Percentiles rank a stretch among this genome's conserved stretches.
Conservation (phyloP, 2,797 vertebrate species). For the Microctenopoma stevenorrisi region DNA sequence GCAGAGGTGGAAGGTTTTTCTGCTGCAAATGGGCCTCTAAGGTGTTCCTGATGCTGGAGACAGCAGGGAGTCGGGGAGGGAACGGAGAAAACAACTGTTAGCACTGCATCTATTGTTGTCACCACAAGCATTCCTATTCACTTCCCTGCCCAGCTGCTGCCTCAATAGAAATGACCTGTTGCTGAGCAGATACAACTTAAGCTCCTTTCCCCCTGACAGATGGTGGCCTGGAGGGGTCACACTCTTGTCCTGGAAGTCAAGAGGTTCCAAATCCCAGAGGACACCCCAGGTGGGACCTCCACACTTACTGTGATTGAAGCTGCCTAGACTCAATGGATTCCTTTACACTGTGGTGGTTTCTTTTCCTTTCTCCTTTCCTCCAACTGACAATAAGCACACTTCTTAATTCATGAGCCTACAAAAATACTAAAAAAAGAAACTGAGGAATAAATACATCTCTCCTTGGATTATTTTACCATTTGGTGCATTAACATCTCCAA, state of each 20-base stretch:
- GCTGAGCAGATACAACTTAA: slow-evolving; percentile 52
- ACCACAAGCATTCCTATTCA: slow-evolving; percentile 65
- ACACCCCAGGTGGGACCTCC: slow-evolving; percentile 47
- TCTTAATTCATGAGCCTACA: slow-evolving; percentile 1
- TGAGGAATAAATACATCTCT: background rate
- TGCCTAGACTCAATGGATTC: slow-evolving; percentile 57
- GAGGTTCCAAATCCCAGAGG: slow-evolving; percentile 63
- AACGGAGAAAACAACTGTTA: slow-evolving; percentile 68
- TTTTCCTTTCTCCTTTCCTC: background rate
- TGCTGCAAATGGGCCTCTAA: slow-evolving; percentile 72
- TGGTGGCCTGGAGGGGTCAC: slow-evolving; percentile 78
- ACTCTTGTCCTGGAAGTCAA: slow-evolving; percentile 66
- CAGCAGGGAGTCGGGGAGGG: slow-evolving; percentile 41
- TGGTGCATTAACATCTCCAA: slow-evolving; percentile 14
- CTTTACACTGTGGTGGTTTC: slow-evolving; percentile 50
- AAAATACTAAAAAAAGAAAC: slow-evolving; percentile 4
- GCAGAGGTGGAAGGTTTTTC: slow-evolving; percentile 62
- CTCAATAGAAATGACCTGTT: slow-evolving; percentile 60
- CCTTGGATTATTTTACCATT: slow-evolving; percentile 35
- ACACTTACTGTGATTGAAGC: slow-evolving; percentile 69
- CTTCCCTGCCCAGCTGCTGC: slow-evolving; percentile 71
- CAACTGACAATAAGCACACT: slow-evolving; percentile 50
- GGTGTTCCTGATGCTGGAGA: slow-evolving; percentile 75
- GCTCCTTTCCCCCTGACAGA: slow-evolving; percentile 73
- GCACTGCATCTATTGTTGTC: slow-evolving; percentile 67